phyloP scores from a whole-genome alignment of 2,888 invertebrate genomes.

The Cantharis flavilabris region DNA sequence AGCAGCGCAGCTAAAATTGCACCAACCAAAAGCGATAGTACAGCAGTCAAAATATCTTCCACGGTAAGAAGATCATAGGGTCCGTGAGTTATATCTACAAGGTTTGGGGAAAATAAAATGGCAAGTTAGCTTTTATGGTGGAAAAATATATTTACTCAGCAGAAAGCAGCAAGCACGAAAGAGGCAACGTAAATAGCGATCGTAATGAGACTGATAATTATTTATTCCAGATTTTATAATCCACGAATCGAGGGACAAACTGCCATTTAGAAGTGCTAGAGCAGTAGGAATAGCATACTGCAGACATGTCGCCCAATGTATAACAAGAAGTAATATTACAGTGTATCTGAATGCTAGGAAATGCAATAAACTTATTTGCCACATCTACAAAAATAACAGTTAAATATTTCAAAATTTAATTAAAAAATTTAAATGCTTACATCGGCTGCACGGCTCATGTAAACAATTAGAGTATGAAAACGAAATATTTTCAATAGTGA shows the following conservation, averaged over 20 bases:
- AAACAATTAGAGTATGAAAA: background rate
- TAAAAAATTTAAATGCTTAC: slow-evolving; percentile 1
- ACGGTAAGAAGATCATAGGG: background rate
- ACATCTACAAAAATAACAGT: slow-evolving; percentile 8
- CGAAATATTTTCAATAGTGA: slow-evolving; percentile 10
- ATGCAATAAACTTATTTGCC: slow-evolving; percentile 1
- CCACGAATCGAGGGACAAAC: background rate
- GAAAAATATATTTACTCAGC: slow-evolving; percentile 3
- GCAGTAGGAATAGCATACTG: slow-evolving; percentile 9
- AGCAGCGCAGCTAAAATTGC: background rate
- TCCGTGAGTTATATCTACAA: slow-evolving; percentile 5
- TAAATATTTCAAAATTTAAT: background rate
- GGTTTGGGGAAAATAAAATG: background rate
- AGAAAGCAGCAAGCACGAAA: slow-evolving; percentile 5
- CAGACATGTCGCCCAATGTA: slow-evolving; percentile 20
- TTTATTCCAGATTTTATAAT: background rate
- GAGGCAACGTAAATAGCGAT: slow-evolving; percentile 1
- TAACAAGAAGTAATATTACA: background rate
- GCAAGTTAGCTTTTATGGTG: background rate
- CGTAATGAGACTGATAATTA: background rate
- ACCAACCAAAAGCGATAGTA: slow-evolving; percentile 9
- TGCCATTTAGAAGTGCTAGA: background rate
- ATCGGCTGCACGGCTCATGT: slow-evolving; percentile 8
- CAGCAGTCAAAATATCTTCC: slow-evolving; percentile 10
- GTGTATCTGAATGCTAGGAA: background rate